Base-by-base conservation (phyloP, 2,888 invertebrate species). In the Palloptera scutellata region DNA sequence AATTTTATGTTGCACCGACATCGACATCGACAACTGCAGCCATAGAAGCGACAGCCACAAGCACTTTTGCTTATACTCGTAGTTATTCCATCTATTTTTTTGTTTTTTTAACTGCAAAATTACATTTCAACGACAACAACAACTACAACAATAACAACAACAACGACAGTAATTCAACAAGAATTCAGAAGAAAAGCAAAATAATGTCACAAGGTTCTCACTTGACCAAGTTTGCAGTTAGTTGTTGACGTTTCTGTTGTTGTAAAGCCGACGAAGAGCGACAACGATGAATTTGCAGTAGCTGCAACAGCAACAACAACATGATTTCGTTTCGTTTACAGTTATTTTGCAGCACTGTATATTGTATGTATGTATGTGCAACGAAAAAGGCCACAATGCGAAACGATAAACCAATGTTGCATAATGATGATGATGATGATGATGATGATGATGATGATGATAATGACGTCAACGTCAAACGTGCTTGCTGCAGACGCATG, bases 161-260 rank as follows among this genome's bases (percentile, higher is more conserved):
- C 30, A 48, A 54, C 48, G 59, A 63, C 52, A 6, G 62, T 45
- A 61, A 64, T 41, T 55, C 53, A 61, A 61, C 15, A 48, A 48
- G n/a, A 48, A 15, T 48, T 8, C 54, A 62, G 66, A 41, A 61
- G 51, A 42, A 65, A 60, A 52, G 53, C 60, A 67, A 72, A 73
- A 74, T 75, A 73, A 70, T 75, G 74, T 74, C 73, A 73, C 74
- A 75, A 73, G 74, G 75, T 75, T 75, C 72, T 73, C 72, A 73
- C 75, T 75, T 75, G 75, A 75, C 75, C 74, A 75, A 75, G 69
- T 74, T 75, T 72, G 61, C 52, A 64, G 58, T 51, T 43, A 13
- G 42, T 59, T 58, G 52, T 41, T 57, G 42, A 52, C 52, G 42
- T 52, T 48, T 45, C 48, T 52, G 52, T 20, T 53, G 51, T 59